These are phyloP conservation scores for Steinernema carpocapsae DNA, from an alignment of 2,888 invertebrate species.

Conservation along the genomic window DNA sequence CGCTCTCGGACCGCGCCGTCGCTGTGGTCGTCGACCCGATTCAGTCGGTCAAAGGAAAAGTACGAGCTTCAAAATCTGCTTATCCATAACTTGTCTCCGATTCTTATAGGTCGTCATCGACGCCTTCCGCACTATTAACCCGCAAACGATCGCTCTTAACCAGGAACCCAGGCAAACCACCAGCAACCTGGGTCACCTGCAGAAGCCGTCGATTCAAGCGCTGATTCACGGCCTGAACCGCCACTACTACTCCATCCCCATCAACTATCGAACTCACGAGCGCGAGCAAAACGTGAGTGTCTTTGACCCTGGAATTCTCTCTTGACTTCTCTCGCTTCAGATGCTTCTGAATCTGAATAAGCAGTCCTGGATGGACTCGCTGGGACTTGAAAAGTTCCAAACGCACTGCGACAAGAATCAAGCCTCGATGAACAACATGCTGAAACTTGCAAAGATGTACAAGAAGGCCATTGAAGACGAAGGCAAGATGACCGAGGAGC, in stretches of 20 bases:
- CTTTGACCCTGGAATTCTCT: background rate
- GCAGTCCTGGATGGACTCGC: conserved; percentile 97
- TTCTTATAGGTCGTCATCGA: conserved; percentile 91
- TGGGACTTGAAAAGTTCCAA: conserved; percentile 83
- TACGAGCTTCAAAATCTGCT: conserved; percentile 7
- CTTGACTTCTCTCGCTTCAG: conserved; percentile 62
- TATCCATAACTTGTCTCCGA: background rate
- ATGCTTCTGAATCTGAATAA: conserved; percentile 98
- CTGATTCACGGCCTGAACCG: conserved; percentile 97
- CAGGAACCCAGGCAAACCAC: conserved; percentile 99
- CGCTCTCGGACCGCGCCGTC: conserved; percentile 93
- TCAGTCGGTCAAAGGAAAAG: conserved; percentile 91
- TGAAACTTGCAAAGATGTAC: conserved; percentile 95
- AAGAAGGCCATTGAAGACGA: conserved; percentile 97
- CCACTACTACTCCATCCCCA: conserved; percentile 98
- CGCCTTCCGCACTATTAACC: conserved; percentile 97
- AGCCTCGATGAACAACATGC: conserved; percentile 90
- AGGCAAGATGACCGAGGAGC: conserved; percentile 98
- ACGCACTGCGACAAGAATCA: conserved; percentile 92
- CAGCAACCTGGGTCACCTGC: conserved; percentile 95
- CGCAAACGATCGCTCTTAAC: conserved; percentile 97
- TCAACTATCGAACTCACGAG: conserved; percentile 98
- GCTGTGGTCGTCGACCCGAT: conserved; percentile 99
- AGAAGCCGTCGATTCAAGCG: conserved; percentile 97
- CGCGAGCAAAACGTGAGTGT: conserved; percentile 83